A percentile compares a stretch with the other conserved stretches of the same genome.
These are phyloP conservation scores for Phrynocephalus vlangalii DNA, from an alignment of 2,797 vertebrate species.

Conservation along the genomic window DNA sequence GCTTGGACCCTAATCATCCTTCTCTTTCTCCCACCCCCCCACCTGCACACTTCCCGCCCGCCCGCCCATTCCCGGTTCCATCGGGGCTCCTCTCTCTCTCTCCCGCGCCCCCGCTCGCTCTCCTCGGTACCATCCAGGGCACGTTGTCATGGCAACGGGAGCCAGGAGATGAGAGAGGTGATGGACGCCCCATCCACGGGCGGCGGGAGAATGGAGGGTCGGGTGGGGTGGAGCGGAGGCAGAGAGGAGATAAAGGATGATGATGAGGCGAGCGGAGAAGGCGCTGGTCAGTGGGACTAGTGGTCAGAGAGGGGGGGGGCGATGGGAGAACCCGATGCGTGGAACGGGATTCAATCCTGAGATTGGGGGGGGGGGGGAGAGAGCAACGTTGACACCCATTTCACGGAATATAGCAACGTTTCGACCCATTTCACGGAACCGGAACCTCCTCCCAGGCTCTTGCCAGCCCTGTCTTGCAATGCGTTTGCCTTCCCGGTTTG, in stretches of 20 bases:
- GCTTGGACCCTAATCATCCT: too few species aligned
- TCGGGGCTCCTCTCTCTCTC: not conserved
- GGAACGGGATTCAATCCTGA: too few species aligned
- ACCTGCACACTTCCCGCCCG: not conserved
- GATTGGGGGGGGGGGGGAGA: too few species aligned
- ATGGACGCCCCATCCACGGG: conserved; percentile 37
- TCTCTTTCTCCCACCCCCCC: too few species aligned
- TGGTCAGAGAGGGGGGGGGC: not conserved
- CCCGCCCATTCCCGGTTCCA: not conserved
- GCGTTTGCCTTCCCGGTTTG: not conserved
- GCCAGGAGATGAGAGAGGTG: conserved; percentile 43
- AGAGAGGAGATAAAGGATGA: too few species aligned
- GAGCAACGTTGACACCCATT: too few species aligned
- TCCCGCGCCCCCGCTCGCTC: not conserved
- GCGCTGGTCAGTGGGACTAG: not conserved
- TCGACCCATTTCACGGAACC: too few species aligned
- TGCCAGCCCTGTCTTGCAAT: too few species aligned
- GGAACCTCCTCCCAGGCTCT: not conserved
- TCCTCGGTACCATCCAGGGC: conserved; percentile 31
- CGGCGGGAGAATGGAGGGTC: not conserved
- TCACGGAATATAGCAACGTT: too few species aligned
- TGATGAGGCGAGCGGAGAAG: not conserved
- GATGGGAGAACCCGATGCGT: not conserved
- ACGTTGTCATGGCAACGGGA: conserved; percentile 43
- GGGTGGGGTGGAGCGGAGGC: not conserved